phyloP scores from a whole-genome alignment of 1,140 invertebrate species.

The Drosophila rhopaloa region DNA sequence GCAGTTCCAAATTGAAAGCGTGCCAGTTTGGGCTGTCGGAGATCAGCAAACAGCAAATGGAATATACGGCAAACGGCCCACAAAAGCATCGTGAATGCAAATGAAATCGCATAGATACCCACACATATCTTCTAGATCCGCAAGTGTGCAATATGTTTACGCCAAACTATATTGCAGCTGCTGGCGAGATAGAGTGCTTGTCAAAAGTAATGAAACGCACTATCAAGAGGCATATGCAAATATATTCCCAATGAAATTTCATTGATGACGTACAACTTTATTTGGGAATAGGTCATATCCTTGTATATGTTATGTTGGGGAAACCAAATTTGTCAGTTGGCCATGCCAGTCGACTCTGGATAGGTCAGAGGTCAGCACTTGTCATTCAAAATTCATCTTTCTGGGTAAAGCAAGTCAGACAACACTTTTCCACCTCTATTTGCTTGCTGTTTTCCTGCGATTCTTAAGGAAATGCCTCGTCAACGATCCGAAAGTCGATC shows the following conservation, averaged over 20 bases:
- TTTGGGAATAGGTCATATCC: too few species aligned
- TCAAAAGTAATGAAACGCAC: slow-evolving; percentile 33
- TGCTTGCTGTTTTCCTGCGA: neutral
- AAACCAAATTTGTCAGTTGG: slow-evolving; percentile 7
- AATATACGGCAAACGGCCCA: slow-evolving; percentile 15
- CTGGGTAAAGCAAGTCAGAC: slow-evolving; percentile 6
- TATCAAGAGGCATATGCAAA: neutral
- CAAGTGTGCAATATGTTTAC: slow-evolving; percentile 24
- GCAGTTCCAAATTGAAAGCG: slow-evolving; percentile 25
- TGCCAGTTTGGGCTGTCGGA: slow-evolving; percentile 19
- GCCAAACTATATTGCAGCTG: neutral
- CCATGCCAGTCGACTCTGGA: neutral
- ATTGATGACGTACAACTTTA: too few species aligned
- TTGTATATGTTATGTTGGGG: neutral
- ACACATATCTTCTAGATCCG: slow-evolving; percentile 10
- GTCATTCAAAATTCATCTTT: slow-evolving; percentile 58
- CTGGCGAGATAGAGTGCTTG: slow-evolving; percentile 11
- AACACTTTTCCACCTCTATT: slow-evolving; percentile 4
- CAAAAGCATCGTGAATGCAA: slow-evolving; percentile 26
- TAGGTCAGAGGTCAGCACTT: neutral
- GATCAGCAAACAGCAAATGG: slow-evolving; percentile 26
- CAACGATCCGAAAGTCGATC: slow-evolving; percentile 53
- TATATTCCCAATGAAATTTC: slow-evolving; percentile 3
- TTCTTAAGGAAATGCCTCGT: slow-evolving; percentile 48
- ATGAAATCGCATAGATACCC: slow-evolving; percentile 19